Evolutionary conservation across 2,113 vertebrate species (phyloP), one percentile per base, ranked within the genome.

Genomic region (Zingel zingel): DNA sequence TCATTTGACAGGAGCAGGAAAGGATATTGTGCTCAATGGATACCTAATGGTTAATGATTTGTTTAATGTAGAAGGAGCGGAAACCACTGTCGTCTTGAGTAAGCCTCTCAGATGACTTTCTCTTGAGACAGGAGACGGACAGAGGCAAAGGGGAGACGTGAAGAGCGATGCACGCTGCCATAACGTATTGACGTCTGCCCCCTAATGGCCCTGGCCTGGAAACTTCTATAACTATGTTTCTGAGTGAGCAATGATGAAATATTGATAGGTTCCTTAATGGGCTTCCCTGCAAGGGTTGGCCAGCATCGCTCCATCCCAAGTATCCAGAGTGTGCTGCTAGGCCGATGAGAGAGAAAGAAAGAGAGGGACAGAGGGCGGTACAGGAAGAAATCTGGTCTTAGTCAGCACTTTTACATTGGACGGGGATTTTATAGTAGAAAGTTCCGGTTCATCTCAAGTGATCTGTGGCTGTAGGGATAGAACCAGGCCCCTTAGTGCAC

Each of bases 251-350:
- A 90, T 89, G 91, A 97, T 99, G 92, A 98, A 99, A 97, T 98
- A 99, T 99, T 98, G 95, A 99, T 98, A 96, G 86, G 62, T 6
- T 92, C 80, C 85, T 95, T 96, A 97, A 92, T 77, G 96, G 95
- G 87, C 90, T 94, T 94, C 94, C 94, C 95, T 93, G 92, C 86
- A 86, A 91, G 88, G 82, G 86, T 88, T 87, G 85, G 86, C 87
- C 78, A 77, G 86, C 47, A 58, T 86, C 67, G 79, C 76, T 89
- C 82, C 76, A 80, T 83, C 68, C 73, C 19, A 50, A 59, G 79
- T 72, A 89, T 89, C 87, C 84, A 67, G 83, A 89, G 84, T 85
- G 85, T 50, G 70, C 87, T 56, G 70, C 65, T 77, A 36, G 57
- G 69, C 57, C 58, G 81, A 67, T 65, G 81, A 75, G 86, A 85